These are phyloP conservation scores for Ptychadena robeensis DNA, from an alignment of 2,797 vertebrate species.

Conservation along the genomic window DNA sequence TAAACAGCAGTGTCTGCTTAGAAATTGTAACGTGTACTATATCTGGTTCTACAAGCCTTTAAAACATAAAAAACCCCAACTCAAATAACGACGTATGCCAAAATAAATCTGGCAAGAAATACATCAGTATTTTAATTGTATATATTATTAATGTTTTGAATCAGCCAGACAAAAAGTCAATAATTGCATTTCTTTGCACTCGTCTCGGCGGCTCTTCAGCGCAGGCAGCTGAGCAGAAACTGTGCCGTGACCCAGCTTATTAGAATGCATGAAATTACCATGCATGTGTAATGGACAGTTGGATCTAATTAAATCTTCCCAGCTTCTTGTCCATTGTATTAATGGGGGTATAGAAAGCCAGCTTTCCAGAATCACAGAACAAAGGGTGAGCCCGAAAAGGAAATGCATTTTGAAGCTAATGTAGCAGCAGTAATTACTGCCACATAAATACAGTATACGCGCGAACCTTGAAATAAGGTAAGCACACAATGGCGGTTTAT, in stretches of 20 bases:
- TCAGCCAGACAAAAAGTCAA: conserved; percentile 73
- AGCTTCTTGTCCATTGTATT: conserved; percentile 58
- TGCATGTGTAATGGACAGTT: conserved; percentile 60
- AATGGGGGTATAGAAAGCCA: conserved; percentile 42
- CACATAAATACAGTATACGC: neutral
- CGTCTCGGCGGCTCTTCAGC: conserved; percentile 45
- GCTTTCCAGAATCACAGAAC: conserved; percentile 29
- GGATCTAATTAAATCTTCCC: conserved; percentile 61
- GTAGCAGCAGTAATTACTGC: conserved; percentile 50
- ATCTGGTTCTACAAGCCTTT: neutral
- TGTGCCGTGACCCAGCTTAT: conserved; percentile 56
- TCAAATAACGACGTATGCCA: neutral
- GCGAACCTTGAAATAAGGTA: conserved; percentile 23
- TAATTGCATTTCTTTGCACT: conserved; percentile 56
- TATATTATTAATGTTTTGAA: conserved; percentile 84
- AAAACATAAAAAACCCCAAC: neutral
- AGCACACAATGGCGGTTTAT: neutral
- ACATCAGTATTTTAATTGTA: conserved; percentile 78
- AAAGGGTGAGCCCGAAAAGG: conserved; percentile 38
- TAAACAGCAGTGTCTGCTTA: too few species aligned
- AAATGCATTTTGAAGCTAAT: conserved; percentile 38
- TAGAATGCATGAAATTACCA: conserved; percentile 61
- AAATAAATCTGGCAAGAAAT: conserved; percentile 14
- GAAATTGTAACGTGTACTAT: neutral
- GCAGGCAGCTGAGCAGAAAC: conserved; percentile 59